phyloP scores from a whole-genome alignment of 2,113 vertebrate genomes.

The Nesoenas mayeri region DNA sequence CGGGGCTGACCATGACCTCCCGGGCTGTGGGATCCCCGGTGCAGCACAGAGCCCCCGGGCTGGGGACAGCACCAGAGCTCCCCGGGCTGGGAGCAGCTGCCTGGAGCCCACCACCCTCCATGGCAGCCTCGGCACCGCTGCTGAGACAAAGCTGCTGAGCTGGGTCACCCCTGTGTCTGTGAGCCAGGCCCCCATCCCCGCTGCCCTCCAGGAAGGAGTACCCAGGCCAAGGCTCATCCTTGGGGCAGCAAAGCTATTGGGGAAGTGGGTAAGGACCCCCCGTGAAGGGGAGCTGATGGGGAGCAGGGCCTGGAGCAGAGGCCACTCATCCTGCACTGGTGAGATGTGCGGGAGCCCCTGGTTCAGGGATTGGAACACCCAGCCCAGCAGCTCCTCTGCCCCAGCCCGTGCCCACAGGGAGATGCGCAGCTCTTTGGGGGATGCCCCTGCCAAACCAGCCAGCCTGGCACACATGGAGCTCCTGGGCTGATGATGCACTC shows the following conservation, averaged over 20 bases:
- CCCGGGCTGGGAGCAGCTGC: not conserved
- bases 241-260: accelerated
- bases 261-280: not conserved
- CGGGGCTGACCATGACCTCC: not conserved
- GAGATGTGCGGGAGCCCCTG: not conserved
- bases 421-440: not conserved
- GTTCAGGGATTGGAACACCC: too few relatives aligned
- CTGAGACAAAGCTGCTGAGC: not conserved
- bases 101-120: too few relatives aligned
- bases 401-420: accelerated
- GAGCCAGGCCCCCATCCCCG: not conserved
- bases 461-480: not conserved
- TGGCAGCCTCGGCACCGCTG: not conserved
- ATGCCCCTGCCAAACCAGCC: not conserved
- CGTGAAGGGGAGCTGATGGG: not conserved
- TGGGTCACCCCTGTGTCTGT: not conserved
- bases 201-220: not conserved
- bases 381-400: not conserved
- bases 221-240: too few relatives aligned
- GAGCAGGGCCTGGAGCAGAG: not conserved
- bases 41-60: not conserved
- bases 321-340: not conserved
- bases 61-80: not conserved
- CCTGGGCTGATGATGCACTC: not conserved
- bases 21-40: not conserved